A percentile compares a stretch with the other conserved stretches of the same genome.
These are phyloP conservation scores for Trichonephila clavipes DNA, from an alignment of 1,140 invertebrate species.

Conservation along the genomic window DNA sequence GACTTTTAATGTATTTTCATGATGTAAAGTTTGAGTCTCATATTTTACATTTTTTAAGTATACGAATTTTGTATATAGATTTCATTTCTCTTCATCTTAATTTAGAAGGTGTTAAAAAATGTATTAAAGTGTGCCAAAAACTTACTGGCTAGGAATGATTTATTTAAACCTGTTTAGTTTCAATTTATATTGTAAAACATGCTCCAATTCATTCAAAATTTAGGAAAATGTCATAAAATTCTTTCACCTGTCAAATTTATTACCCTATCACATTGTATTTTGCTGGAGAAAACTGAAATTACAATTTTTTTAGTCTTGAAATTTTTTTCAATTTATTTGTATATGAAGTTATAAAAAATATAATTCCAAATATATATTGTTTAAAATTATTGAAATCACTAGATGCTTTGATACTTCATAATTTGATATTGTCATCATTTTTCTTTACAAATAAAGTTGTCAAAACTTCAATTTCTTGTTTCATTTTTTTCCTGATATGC, in stretches of 20 bases:
- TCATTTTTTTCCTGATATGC: not conserved
- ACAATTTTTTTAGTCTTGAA: not conserved
- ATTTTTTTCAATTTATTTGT: not conserved
- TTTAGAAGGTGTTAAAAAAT: not conserved
- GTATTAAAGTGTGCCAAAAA: not conserved
- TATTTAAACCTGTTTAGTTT: too few relatives aligned
- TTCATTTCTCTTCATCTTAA: not conserved
- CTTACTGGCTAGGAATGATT: too few relatives aligned
- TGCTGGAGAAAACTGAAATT: not conserved
- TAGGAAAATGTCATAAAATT: not conserved
- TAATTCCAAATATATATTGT: not conserved
- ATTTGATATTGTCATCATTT: not conserved
- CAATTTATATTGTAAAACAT: not conserved
- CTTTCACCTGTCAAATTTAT: not conserved
- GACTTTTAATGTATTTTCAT: not conserved
- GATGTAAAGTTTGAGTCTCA: slow-evolving; percentile 19
- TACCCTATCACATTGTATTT: not conserved
- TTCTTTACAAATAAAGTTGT: slow-evolving; percentile 32
- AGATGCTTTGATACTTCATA: not conserved
- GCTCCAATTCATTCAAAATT: not conserved
- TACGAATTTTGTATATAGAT: slow-evolving; percentile 28
- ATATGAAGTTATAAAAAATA: not conserved
- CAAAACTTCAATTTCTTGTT: not conserved
- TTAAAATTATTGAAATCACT: not conserved
- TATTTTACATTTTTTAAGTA: slow-evolving; percentile 21